A percentile compares a stretch with the other conserved stretches of the same genome.
Conservation (phyloP, 2,113 vertebrate genomes). For the Lycaon pictus region DNA sequence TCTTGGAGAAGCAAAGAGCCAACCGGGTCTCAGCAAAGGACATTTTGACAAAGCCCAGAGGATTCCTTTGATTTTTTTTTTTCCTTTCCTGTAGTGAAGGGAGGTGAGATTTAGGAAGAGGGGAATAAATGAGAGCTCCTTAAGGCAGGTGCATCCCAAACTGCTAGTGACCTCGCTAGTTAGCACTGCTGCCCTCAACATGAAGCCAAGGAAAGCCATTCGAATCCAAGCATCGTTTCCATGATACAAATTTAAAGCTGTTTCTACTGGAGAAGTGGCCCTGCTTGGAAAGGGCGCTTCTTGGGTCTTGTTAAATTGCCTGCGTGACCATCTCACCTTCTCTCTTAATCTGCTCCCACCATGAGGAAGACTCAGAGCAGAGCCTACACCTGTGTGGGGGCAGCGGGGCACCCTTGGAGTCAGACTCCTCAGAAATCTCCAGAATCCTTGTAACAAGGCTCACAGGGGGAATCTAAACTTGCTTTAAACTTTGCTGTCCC, state of each 20-base stretch:
- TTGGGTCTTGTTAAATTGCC: neutral
- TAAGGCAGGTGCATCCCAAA: neutral
- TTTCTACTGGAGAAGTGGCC: neutral
- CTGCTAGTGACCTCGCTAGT: neutral
- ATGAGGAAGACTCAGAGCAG: neutral
- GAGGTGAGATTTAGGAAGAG: neutral
- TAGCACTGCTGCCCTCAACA: neutral
- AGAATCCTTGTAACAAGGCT: neutral
- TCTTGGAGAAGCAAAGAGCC: neutral
- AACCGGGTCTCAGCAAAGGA: neutral
- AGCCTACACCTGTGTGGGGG: neutral
- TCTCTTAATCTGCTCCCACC: neutral
- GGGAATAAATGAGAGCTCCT: neutral
- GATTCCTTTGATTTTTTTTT: neutral
- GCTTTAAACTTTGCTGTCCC: neutral
- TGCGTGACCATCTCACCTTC: accelerated
- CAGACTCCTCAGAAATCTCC: neutral
- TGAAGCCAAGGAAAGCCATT: neutral
- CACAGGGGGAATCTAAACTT: neutral
- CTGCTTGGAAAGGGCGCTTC: neutral
- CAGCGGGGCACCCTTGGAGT: neutral
- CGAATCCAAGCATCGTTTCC: neutral
- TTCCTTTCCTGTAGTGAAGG: neutral
- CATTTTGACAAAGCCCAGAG: neutral
- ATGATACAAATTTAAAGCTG: neutral